Percentiles rank a stretch among this genome's conserved stretches.
Conservation (phyloP, 1,140 invertebrate genomes). For the Schmidtea mediterranea region DNA sequence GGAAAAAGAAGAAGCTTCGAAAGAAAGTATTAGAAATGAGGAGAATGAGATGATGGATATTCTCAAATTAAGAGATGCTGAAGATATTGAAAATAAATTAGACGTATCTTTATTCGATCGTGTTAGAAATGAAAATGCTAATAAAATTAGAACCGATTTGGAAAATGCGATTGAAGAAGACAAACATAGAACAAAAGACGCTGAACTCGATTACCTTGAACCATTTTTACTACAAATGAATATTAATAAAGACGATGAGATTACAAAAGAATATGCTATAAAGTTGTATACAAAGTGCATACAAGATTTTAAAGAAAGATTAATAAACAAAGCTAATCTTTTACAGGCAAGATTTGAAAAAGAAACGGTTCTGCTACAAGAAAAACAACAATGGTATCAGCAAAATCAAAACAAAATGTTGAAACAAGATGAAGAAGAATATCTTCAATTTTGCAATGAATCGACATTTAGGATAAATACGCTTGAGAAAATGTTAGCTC, state of each 20-base stretch:
- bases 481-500: slow-evolving; percentile 21
- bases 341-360: slow-evolving; percentile 28
- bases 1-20: slow-evolving; percentile 16
- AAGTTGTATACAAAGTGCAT: slow-evolving; percentile 23
- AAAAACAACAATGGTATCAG: slow-evolving; percentile 28
- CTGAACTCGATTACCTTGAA: slow-evolving; percentile 27
- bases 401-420: slow-evolving; percentile 26
- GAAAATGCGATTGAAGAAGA: slow-evolving; percentile 20
- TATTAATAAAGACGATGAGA: slow-evolving; percentile 15
- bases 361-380: slow-evolving; percentile 24
- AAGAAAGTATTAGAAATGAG: slow-evolving; percentile 17
- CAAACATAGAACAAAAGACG: slow-evolving; percentile 22
- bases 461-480: slow-evolving; percentile 28
- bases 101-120: slow-evolving; percentile 27
- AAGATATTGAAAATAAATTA: slow-evolving; percentile 19
- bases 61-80: slow-evolving; percentile 17
- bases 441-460: slow-evolving; percentile 25
- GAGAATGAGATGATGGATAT: slow-evolving; percentile 21
- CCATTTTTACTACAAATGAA: slow-evolving; percentile 25
- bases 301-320: slow-evolving; percentile 22
- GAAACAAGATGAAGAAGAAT: slow-evolving; percentile 27
- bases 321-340: slow-evolving; percentile 27
- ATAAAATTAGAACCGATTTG: slow-evolving; percentile 22
- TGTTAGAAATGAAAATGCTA: slow-evolving; percentile 26
- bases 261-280: slow-evolving; percentile 16